Evolutionary conservation across 1,140 invertebrate species (phyloP).

Genomic region (Scaptomyza hsui): DNA sequence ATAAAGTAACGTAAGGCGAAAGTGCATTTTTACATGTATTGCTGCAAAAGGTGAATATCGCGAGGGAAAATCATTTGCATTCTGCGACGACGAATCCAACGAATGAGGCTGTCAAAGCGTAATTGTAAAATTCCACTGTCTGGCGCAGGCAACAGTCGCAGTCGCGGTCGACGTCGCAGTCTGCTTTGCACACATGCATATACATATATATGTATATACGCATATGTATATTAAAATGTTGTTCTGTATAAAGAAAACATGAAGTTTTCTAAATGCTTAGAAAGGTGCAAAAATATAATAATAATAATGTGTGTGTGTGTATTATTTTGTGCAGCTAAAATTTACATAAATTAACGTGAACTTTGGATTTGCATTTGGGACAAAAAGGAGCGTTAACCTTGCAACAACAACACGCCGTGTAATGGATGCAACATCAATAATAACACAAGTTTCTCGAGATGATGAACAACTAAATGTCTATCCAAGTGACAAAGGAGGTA

Average conservation of each 20-base stretch:
- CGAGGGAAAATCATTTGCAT: constrained; percentile 78
- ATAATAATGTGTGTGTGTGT: constrained; percentile 60
- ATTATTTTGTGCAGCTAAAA: constrained; percentile 45
- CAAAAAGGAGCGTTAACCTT: constrained; percentile 30
- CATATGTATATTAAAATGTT: constrained; percentile 35
- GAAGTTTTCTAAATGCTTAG: constrained; percentile 53
- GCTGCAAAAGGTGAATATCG: constrained; percentile 73
- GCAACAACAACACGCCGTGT: constrained; percentile 82
- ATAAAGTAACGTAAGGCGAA: constrained; percentile 71
- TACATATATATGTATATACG: constrained; percentile 13
- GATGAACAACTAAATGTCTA: constrained; percentile 97
- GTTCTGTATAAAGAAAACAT: constrained; percentile 64
- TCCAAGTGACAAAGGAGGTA: constrained; percentile 95
- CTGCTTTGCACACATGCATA: constrained; percentile 31
- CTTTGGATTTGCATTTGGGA: constrained; percentile 40
- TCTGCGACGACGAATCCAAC: constrained; percentile 62
- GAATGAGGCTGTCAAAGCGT: constrained; percentile 79
- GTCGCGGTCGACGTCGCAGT: constrained; percentile 51
- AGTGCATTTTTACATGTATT: constrained; percentile 68
- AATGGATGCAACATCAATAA: constrained; percentile 99
- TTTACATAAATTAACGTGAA: constrained; percentile 47
- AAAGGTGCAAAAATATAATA: constrained; percentile 57
- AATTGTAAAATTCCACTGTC: constrained; percentile 82
- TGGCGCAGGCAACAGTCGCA: constrained; percentile 62
- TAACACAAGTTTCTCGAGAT: constrained; percentile 98